phyloP scores from a whole-genome alignment of 1,140 invertebrate genomes.

The Odontomachus brunneus region DNA sequence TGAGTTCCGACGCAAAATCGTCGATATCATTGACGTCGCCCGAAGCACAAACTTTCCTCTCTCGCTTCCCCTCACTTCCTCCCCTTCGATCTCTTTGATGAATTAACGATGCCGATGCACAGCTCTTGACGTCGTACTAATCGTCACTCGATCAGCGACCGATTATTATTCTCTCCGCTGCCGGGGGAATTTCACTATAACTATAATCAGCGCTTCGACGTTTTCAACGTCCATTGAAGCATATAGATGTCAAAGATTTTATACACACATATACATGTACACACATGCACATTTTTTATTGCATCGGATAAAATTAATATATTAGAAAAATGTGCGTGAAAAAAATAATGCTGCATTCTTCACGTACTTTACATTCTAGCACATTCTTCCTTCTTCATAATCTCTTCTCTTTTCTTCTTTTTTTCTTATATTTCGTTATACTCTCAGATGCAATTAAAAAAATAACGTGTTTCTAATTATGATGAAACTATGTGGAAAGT shows the following conservation, averaged over 20 bases:
- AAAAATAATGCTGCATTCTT: too few species aligned
- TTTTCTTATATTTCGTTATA: too few species aligned
- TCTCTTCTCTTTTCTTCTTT: too few species aligned
- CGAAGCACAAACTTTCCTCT: conserved; percentile 7
- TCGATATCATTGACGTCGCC: conserved; percentile 26
- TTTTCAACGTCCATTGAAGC: neutral
- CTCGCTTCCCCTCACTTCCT: neutral
- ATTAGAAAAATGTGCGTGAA: too few species aligned
- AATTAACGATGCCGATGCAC: conserved; percentile 44
- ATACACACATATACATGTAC: too few species aligned
- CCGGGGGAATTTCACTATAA: conserved; percentile 4
- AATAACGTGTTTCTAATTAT: too few species aligned
- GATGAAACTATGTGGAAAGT: too few species aligned
- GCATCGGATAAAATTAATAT: too few species aligned
- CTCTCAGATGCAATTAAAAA: too few species aligned
- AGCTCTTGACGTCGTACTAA: conserved; percentile 47
- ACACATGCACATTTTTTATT: conserved; percentile 63
- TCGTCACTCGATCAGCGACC: conserved; percentile 31
- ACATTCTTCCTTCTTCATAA: too few species aligned
- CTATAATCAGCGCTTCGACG: conserved; percentile 23
- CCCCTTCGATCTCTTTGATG: conserved; percentile 29
- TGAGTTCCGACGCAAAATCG: conserved; percentile 10
- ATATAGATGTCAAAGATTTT: neutral
- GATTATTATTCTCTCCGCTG: conserved; percentile 22
- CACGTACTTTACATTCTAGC: too few species aligned